Conservation (phyloP, 1,140 invertebrate species). For the Cotesia glomerata region DNA sequence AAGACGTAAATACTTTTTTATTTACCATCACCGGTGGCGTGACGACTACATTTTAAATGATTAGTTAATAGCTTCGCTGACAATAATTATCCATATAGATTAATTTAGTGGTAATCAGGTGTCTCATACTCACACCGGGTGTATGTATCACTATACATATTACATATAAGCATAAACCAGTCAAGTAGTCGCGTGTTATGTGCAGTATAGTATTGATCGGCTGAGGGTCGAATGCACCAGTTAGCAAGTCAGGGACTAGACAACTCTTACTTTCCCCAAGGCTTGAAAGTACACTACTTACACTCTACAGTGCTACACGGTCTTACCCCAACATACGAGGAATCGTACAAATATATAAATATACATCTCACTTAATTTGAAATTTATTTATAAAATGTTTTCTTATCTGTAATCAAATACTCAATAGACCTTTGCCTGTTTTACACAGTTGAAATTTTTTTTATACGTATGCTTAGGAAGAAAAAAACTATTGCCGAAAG, state of each 20-base stretch:
- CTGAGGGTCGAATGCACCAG: slow-evolving; percentile 38
- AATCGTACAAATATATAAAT: background rate
- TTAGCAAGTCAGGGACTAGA: slow-evolving; percentile 39
- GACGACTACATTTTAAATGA: no score
- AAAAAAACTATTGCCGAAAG: no score
- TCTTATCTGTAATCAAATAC: no score
- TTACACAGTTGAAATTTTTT: no score
- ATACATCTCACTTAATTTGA: no score
- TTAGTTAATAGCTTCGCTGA: no score
- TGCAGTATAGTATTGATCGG: slow-evolving; percentile 34
- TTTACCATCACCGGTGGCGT: no score
- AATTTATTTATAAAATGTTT: no score
- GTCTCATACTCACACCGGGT: slow-evolving; percentile 21
- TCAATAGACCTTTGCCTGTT: no score
- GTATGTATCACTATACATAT: background rate
- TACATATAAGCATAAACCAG: background rate
- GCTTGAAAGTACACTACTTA: background rate
- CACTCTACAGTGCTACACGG: background rate
- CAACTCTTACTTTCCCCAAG: slow-evolving; percentile 37
- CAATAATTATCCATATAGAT: background rate
- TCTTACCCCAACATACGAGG: background rate
- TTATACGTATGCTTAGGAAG: no score
- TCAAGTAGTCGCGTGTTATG: slow-evolving; percentile 20
- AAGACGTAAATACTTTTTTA: no score
- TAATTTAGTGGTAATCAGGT: slow-evolving; percentile 26